Evolutionary conservation across 1,140 invertebrate species (phyloP).

Genomic region (Calycopis cecrops): DNA sequence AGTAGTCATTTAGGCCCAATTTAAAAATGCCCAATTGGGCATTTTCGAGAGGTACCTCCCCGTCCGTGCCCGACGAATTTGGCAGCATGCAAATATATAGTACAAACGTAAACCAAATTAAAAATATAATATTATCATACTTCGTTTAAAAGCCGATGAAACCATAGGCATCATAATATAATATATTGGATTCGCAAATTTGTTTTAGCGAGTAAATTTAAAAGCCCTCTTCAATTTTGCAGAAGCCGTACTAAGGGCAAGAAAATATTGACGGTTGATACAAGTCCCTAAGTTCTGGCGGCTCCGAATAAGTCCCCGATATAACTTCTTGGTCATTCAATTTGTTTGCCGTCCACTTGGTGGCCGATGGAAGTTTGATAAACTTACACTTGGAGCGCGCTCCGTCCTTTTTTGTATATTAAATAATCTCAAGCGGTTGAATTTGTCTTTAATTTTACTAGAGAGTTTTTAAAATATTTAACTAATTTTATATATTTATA

Average conservation of each 20-base stretch:
- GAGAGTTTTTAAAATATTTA: background rate
- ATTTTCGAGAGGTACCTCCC: too few species aligned
- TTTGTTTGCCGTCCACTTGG: constrained; percentile 16
- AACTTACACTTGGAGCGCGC: constrained; percentile 12
- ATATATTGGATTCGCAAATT: background rate
- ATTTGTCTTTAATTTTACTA: constrained; percentile 11
- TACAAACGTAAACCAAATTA: too few species aligned
- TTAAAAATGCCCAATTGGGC: too few species aligned
- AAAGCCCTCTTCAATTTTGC: background rate
- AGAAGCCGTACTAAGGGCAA: constrained; percentile 3
- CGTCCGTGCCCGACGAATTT: too few species aligned
- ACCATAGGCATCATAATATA: too few species aligned
- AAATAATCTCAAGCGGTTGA: constrained; percentile 18
- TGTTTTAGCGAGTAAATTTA: background rate
- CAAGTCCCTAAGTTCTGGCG: constrained; percentile 12
- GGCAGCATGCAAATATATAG: too few species aligned
- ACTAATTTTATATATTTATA: too few species aligned
- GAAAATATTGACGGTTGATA: constrained; percentile 18
- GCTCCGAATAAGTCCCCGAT: constrained; percentile 10
- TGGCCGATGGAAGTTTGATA: constrained; percentile 15
- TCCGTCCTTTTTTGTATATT: constrained; percentile 12
- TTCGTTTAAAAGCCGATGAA: too few species aligned
- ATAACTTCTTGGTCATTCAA: constrained; percentile 18
- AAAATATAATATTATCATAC: too few species aligned
- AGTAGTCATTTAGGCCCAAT: too few species aligned